A percentile compares a stretch with the other conserved stretches of the same genome.
These are phyloP conservation scores for Monochamus saltuarius DNA, from an alignment of 1,140 invertebrate genomes.

Conservation along the genomic window DNA sequence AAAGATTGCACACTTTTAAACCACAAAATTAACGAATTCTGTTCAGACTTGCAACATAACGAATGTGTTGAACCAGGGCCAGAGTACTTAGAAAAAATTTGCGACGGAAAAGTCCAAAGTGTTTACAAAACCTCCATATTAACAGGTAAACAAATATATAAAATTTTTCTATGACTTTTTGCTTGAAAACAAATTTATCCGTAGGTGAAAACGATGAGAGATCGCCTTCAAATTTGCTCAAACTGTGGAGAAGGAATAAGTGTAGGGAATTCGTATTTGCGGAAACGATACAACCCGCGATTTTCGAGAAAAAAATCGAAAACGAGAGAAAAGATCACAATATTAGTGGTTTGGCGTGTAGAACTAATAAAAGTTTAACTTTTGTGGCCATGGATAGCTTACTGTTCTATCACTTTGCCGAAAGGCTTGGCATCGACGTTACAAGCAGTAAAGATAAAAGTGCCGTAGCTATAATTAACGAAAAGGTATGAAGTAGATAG, in stretches of 20 bases:
- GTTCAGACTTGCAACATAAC: slow-evolving; percentile 13
- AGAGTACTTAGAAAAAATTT: slow-evolving; percentile 4
- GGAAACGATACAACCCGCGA: slow-evolving; percentile 45
- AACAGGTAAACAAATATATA: slow-evolving; percentile 17
- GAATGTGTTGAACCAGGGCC: slow-evolving; percentile 11
- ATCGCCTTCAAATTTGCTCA: slow-evolving; percentile 56
- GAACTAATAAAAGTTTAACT: slow-evolving; percentile 65
- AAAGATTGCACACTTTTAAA: slow-evolving; percentile 12
- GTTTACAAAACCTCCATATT: slow-evolving; percentile 53
- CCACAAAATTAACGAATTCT: slow-evolving; percentile 4
- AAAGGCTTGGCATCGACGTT: slow-evolving; percentile 71
- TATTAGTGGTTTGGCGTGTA: slow-evolving; percentile 55
- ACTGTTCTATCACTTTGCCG: slow-evolving; percentile 69
- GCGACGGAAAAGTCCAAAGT: slow-evolving; percentile 1
- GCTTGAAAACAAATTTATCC: not conserved
- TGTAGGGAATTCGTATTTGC: slow-evolving; percentile 54
- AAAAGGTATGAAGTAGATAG: slow-evolving; percentile 57
- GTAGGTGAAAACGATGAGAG: slow-evolving; percentile 50
- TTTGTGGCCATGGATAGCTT: slow-evolving; percentile 73
- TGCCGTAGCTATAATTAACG: slow-evolving; percentile 70
- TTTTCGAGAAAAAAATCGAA: slow-evolving; percentile 26
- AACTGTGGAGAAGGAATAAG: slow-evolving; percentile 45
- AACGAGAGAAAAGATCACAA: slow-evolving; percentile 6
- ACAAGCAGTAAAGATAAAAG: slow-evolving; percentile 62
- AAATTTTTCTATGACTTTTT: not conserved